phyloP scores from a whole-genome alignment of 2,113 vertebrate genomes.

The Cryptomyrus ogoouensis region DNA sequence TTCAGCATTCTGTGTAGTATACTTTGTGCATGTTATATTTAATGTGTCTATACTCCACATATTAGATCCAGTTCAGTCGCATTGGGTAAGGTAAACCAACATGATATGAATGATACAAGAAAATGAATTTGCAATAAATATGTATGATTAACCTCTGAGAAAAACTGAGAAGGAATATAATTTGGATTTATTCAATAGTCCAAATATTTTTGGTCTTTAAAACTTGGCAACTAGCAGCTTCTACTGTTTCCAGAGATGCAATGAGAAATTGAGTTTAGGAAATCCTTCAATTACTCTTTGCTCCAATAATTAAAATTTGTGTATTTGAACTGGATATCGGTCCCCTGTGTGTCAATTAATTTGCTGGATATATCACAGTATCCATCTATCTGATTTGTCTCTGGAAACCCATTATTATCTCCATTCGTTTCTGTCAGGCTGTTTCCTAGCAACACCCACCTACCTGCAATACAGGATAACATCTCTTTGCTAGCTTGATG shows the following conservation, averaged over 20 bases:
- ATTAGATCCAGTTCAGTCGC: neutral
- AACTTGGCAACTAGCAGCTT: neutral
- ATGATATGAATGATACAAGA: neutral
- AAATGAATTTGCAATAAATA: neutral
- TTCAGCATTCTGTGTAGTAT: neutral
- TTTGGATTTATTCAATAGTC: neutral
- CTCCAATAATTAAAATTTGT: slow-evolving; percentile 3
- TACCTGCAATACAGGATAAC: slow-evolving; percentile 16
- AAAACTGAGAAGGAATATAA: neutral
- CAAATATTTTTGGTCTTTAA: neutral
- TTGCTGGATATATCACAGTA: slow-evolving; percentile 19
- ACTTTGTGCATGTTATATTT: neutral
- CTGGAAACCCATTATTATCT: slow-evolving; percentile 17
- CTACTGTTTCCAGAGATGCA: neutral
- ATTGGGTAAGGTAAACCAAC: neutral
- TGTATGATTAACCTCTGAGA: neutral
- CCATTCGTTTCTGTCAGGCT: slow-evolving; percentile 14
- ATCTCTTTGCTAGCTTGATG: slow-evolving; percentile 15
- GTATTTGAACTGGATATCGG: slow-evolving; percentile 11
- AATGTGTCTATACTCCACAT: neutral
- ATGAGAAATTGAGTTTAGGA: neutral
- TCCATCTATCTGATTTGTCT: slow-evolving; percentile 30
- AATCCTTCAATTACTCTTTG: slow-evolving; percentile 5
- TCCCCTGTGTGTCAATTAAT: slow-evolving; percentile 9
- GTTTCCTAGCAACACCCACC: slow-evolving; percentile 40